These are phyloP conservation scores for Rallus crepitans DNA, from an alignment of 2,797 vertebrate species.

Conservation along the genomic window DNA sequence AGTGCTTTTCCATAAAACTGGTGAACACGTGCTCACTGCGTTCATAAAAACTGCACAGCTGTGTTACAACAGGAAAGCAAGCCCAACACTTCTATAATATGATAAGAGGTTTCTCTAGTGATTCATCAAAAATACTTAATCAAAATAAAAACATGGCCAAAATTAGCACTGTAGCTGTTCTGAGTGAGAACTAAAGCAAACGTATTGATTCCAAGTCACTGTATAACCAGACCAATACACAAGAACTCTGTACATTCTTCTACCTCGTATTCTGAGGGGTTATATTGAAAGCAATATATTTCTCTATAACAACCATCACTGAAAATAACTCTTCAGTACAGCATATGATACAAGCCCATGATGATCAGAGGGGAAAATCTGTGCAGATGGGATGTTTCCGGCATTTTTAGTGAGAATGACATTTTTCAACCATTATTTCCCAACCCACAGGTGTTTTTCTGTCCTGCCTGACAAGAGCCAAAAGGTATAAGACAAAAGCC, in stretches of 20 bases:
- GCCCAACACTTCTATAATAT: slow-evolving; percentile 4
- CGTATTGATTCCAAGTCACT: background rate
- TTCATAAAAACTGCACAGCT: background rate
- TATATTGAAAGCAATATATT: background rate
- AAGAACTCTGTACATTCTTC: background rate
- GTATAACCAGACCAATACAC: background rate
- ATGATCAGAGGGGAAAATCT: background rate
- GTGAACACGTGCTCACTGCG: background rate
- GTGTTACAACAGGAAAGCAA: slow-evolving; percentile 1
- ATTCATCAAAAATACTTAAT: slow-evolving; percentile 41
- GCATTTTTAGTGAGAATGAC: background rate
- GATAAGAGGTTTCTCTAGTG: slow-evolving; percentile 36
- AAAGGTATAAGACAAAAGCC: background rate
- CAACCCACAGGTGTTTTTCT: slow-evolving; percentile 8
- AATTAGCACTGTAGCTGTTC: slow-evolving; percentile 23
- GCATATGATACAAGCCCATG: background rate
- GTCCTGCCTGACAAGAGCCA: background rate
- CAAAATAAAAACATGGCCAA: slow-evolving; percentile 33
- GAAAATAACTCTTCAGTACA: background rate
- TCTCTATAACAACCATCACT: background rate
- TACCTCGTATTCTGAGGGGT: background rate
- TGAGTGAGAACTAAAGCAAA: slow-evolving; percentile 23
- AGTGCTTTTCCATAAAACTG: background rate
- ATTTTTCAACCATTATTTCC: background rate
- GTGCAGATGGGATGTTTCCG: background rate